Evolutionary conservation across 1,140 invertebrate genomes (phyloP), one percentile per base, ranked within the genome.

Genomic region (Micrasema minimum): DNA sequence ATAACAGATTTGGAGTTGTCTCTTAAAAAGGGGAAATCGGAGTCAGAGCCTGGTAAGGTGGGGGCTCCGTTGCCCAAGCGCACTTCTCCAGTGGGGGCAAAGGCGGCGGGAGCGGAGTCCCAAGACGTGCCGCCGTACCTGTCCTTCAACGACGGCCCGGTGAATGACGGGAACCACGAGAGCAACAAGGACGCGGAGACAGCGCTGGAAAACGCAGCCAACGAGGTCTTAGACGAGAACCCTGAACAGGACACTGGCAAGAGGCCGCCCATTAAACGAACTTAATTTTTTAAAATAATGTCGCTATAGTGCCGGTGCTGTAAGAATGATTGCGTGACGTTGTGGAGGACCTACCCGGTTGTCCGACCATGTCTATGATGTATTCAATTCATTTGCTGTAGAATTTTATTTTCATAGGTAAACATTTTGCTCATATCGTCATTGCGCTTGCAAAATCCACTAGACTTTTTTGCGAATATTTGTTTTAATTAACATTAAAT

Each of bases 201-300:
- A 2, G 53, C 41, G 9, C 12, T 73, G 12, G 67, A 74, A 6
- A 75, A 75, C 23, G 69, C 68, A 9, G 72, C 72, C 10, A 71
- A 53, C 12, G 72, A 74, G 64, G 72, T 67, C 16, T 38, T 71
- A 2, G 72, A 74, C 23, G 72, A 73, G 16, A 62, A 59, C 26
- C 46, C 23, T n/a, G 59, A 53, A 45, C 37, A 23, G 57, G 46
- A 64, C 1, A 68, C 46, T 11, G 46, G 22, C 23, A 65, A 50
- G 26, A 46, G 50, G 16, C 65, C 65, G 2, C 62, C 62, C 3
- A 35, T 65, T 16, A 46, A 26, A 26, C 43, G 22, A 45, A n/a
- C n/a, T n/a, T n/a, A n/a, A n/a, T n/a, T n/a, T n/a, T n/a, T n/a
- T n/a, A n/a, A n/a, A n/a, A n/a, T n/a, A n/a, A n/a, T n/a, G n/a